These are phyloP conservation scores for Passer domesticus DNA, from an alignment of 2,113 vertebrate genomes.

Conservation along the genomic window DNA sequence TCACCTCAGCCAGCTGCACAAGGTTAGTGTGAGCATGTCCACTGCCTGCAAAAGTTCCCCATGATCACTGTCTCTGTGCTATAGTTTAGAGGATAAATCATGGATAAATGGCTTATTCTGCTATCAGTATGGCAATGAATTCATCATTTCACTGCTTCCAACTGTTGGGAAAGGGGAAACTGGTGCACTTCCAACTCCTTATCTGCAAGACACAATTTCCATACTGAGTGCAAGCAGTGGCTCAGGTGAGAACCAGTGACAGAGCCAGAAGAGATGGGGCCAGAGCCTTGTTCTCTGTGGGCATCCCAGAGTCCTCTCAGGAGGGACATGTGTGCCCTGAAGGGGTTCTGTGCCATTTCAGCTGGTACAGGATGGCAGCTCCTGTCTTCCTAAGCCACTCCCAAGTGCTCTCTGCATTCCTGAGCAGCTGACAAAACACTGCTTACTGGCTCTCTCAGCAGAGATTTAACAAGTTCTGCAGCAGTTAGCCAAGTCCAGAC, in stretches of 20 bases:
- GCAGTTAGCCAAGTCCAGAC: neutral
- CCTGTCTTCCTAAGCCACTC: neutral
- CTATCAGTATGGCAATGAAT: neutral
- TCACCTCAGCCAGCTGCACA: neutral
- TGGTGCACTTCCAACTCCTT: neutral
- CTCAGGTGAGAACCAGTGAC: neutral
- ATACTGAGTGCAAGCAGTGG: neutral
- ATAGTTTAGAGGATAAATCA: neutral
- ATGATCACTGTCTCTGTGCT: neutral
- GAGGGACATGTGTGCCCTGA: neutral
- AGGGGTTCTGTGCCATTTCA: neutral
- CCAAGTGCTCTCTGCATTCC: neutral
- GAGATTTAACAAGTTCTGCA: neutral
- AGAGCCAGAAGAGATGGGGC: neutral
- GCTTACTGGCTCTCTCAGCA: neutral
- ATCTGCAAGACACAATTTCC: neutral
- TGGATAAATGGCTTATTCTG: neutral
- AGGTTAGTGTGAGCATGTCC: neutral
- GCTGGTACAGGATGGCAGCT: neutral
- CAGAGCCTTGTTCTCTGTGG: neutral
- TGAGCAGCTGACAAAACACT: neutral
- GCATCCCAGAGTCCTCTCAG: neutral
- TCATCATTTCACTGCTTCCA: neutral
- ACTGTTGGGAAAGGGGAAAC: neutral
- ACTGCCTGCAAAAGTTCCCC: neutral